These are phyloP conservation scores for Pteropus alecto DNA, from an alignment of 2,113 vertebrate genomes.

Conservation along the genomic window DNA sequence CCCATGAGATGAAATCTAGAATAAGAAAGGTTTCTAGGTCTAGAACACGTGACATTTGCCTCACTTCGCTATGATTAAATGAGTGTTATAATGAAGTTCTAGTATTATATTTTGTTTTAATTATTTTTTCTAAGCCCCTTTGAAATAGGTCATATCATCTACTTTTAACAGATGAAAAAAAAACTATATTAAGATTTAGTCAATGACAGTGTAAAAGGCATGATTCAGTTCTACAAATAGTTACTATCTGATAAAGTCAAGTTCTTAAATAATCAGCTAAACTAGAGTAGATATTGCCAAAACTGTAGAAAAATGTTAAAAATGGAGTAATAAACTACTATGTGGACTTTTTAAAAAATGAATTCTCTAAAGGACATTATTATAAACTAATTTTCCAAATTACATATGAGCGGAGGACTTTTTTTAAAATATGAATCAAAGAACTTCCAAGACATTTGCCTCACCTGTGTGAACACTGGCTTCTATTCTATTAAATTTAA, in stretches of 20 bases:
- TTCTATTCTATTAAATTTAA: constrained; percentile 35
- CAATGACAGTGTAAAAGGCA: constrained; percentile 16
- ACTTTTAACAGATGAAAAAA: neutral
- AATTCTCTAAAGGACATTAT: constrained; percentile 32
- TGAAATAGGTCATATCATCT: neutral
- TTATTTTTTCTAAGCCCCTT: neutral
- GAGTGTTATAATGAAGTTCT: neutral
- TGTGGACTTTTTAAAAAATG: neutral
- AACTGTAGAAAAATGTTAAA: constrained; percentile 30
- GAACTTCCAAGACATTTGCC: constrained; percentile 7
- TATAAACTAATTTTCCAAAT: constrained; percentile 36
- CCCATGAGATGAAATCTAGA: neutral
- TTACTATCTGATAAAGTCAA: constrained; percentile 35
- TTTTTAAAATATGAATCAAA: neutral
- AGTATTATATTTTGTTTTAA: constrained; percentile 7
- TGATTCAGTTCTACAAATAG: neutral
- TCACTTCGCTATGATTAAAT: neutral
- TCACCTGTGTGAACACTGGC: neutral
- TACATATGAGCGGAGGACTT: neutral
- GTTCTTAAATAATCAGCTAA: neutral
- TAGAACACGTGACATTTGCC: neutral
- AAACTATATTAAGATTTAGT: neutral
- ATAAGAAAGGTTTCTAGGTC: neutral
- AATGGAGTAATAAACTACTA: neutral
- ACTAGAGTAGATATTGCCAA: neutral